Base-by-base conservation (phyloP, 1,140 invertebrate genomes). In the Aphaenogaster ashmeadi region DNA sequence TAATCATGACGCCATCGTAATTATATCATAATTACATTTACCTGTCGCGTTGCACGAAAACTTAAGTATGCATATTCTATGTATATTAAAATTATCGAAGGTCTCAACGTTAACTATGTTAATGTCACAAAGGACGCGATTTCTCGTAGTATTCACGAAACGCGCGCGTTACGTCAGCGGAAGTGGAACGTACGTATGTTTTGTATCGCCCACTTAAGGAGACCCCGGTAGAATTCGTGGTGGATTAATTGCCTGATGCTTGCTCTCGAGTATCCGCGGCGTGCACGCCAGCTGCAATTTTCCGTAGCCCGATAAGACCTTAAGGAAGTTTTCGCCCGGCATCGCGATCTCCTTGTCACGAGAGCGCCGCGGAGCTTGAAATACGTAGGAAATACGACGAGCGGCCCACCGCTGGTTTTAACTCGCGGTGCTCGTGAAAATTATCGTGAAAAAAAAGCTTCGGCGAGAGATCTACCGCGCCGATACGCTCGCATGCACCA, bases 251-350 rank as follows among this genome's bases (percentile, higher is more conserved):
- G 79, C 64, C 77, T 38, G 60, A n/a, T 67, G 85, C 60, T 56
- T 86, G 58, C 18, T 54, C 74, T 50, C 84, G 33, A 86, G 21
- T 56, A 81, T 33, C 18, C 78, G 58, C 41, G 38, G 62, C 38
- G 56, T 44, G 50, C 60, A 56, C 85, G 77, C 77, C 60, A 86
- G 84, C 50, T n/a, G 64, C 85, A 86, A 86, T 86, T 86, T 86
- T 81, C 77, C 77, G 52, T 69, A 81, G 50, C 15, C 64, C 77
- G 85, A 86, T 86, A 86, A 86, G 85, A 69, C 38, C 60, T 56
- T 58, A 38, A 86, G 78, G 77, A 86, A 80, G 77, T 86, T 86
- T 69, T 86, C 77, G 77, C n/a, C 33, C 27, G 36, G 50, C 41
- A 67, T 79, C 77, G 52, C 77, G 85, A 86, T 86, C 52, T 67